Evolutionary conservation across 2,113 vertebrate genomes (phyloP), one percentile per base, ranked within the genome.

Genomic region (Nycticebus coucang): DNA sequence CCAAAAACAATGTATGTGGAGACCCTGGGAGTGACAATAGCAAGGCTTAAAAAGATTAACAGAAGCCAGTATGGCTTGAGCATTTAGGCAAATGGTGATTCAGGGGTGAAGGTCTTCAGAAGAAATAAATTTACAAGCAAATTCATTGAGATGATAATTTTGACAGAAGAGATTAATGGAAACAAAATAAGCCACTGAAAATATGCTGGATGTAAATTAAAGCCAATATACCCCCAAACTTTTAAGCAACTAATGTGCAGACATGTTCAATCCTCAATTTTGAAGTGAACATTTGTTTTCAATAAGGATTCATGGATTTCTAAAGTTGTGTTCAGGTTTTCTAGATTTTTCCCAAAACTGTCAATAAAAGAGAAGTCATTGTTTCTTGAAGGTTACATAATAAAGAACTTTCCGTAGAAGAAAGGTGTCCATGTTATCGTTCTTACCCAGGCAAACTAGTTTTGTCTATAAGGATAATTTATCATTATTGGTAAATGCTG

Each of bases 401-500:
- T 33, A 86, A 41, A 84, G n/a, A 69, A 9, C 5, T 87, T 90
- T 92, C 14, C 66, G n/a, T 24, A 75, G 62, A 50, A 95, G 12
- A 91, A 80, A 89, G 26, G 21, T 83, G 95, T 80, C 37, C 14
- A 15, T 21, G 5, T 89, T 71, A 62, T 90, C 71, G 89, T 74
- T 89, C 77, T 80, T 84, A 91, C 17, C 6, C 24, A 75, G 37
- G 30, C 30, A 89, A 96, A 82, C 64, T 72, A 74, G 7, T 83
- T 90, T 88, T 83, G 78, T 78, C 74, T 91, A 60, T 77, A 90
- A 96, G 64, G 28, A 90, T 87, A 93, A 75, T 81, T 94, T 82
- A 87, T 75, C 79, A 93, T 64, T 77, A 24, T 55, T 30, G 83
- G 75, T 5, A 33, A 87, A 68, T 0, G 0, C 68, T 87, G 83